Percentiles rank a stretch among this genome's conserved stretches.
phyloP scores from a whole-genome alignment of 2,113 vertebrate genomes.

The Stomatorhinus ivindoensis region DNA sequence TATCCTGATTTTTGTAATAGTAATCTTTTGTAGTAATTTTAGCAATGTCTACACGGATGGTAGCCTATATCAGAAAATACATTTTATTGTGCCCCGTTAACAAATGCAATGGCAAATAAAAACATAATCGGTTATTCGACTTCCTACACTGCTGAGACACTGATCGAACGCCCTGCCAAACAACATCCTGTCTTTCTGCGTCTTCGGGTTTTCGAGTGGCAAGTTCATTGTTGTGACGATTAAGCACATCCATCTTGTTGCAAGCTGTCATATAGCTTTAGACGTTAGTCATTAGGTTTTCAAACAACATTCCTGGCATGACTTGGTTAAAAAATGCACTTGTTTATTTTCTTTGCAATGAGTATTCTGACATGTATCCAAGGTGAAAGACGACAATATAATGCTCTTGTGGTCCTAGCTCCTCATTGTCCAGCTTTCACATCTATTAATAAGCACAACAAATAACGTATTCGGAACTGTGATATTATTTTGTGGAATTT shows the following conservation, averaged over 20 bases:
- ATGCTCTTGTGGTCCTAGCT: not conserved
- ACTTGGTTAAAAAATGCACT: not conserved
- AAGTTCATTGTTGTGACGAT: not conserved
- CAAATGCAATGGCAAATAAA: not conserved
- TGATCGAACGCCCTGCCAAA: not conserved
- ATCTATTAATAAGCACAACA: not conserved
- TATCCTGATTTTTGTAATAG: not conserved
- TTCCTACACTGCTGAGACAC: not conserved
- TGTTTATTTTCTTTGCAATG: not conserved
- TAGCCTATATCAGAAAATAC: not conserved
- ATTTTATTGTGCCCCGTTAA: not conserved
- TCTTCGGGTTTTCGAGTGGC: not conserved
- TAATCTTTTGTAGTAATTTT: not conserved
- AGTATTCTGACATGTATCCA: not conserved
- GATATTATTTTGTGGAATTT: not conserved
- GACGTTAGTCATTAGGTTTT: not conserved
- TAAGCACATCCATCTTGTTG: not conserved
- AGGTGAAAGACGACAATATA: not conserved
- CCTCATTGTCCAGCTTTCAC: not conserved
- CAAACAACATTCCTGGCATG: not conserved
- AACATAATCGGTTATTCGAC: not conserved
- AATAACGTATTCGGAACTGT: not conserved
- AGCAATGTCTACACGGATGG: not conserved
- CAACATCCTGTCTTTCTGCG: not conserved
- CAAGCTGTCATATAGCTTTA: not conserved